Evolutionary conservation across 2,113 vertebrate genomes (phyloP).

Genomic region (Nansenia antarctica): DNA sequence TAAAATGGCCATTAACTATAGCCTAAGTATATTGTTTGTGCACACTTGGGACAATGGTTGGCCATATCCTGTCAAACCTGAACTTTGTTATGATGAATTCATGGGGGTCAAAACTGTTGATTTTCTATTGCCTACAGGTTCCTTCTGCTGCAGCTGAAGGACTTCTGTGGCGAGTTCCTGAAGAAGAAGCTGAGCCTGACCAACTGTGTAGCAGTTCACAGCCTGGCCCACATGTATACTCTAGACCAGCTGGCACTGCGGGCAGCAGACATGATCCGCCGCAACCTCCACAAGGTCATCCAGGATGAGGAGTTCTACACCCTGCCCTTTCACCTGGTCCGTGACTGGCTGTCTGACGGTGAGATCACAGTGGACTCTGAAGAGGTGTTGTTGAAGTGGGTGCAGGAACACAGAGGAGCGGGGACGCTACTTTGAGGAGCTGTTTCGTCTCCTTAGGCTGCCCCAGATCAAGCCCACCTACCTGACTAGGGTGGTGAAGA

Average conservation of each 20-base stretch:
- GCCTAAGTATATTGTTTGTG: no score
- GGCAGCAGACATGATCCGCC: conserved; percentile 96
- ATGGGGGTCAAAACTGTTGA: background rate
- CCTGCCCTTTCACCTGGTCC: conserved; percentile 91
- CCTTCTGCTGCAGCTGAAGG: conserved; percentile 90
- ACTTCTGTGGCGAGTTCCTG: conserved; percentile 97
- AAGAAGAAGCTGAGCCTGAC: conserved; percentile 97
- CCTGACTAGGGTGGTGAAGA: conserved; percentile 91
- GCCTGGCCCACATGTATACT: conserved; percentile 97
- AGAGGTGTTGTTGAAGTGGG: conserved; percentile 93
- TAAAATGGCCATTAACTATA: background rate
- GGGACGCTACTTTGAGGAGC: conserved; percentile 91
- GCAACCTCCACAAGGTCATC: conserved; percentile 96
- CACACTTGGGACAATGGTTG: no score
- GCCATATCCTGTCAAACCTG: background rate
- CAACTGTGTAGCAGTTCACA: conserved; percentile 96
- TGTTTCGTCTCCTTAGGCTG: conserved; percentile 90
- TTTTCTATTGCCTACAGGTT: conserved; percentile 77
- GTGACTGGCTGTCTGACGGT: conserved; percentile 94
- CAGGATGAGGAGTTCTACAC: conserved; percentile 98
- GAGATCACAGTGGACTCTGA: conserved; percentile 97
- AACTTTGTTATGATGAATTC: background rate
- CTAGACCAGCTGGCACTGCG: conserved; percentile 92
- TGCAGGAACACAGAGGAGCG: conserved; percentile 86
- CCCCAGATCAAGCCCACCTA: conserved; percentile 98